phyloP scores from a whole-genome alignment of 1,140 invertebrate species.

The Drosophila auraria region DNA sequence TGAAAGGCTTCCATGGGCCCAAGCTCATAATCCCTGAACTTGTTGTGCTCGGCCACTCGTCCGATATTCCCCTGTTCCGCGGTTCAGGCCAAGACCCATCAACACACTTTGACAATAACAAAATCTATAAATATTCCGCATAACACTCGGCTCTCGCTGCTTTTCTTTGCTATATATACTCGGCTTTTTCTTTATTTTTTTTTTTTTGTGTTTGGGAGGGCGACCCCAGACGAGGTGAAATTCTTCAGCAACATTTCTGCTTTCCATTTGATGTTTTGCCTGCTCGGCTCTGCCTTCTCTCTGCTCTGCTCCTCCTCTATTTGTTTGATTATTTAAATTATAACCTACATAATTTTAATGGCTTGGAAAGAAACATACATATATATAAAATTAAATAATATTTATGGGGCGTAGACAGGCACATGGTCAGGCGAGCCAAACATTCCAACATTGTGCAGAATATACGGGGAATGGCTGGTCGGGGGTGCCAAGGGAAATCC shows the following conservation, averaged over 20 bases:
- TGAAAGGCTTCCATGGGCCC: slow-evolving; percentile 27
- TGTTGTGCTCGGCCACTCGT: slow-evolving; percentile 30
- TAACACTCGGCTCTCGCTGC: slow-evolving; percentile 29
- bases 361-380: slow-evolving; percentile 73
- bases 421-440: slow-evolving; percentile 70
- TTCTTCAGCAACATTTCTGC: slow-evolving; percentile 67
- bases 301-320: slow-evolving; percentile 18
- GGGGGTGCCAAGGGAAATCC: slow-evolving; percentile 14
- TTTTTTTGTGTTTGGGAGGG: slow-evolving; percentile 37
- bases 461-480: slow-evolving; percentile 14
- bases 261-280: slow-evolving; percentile 64
- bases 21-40: slow-evolving; percentile 50
- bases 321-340: slow-evolving; percentile 76
- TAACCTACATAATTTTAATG: slow-evolving; percentile 82
- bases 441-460: slow-evolving; percentile 38
- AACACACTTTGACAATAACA: slow-evolving; percentile 65
- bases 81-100: slow-evolving; percentile 22
- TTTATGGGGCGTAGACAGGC: slow-evolving; percentile 79
- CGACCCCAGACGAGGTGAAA: slow-evolving; percentile 79
- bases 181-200: slow-evolving; percentile 16
- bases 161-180: slow-evolving; percentile 17
- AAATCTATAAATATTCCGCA: slow-evolving; percentile 73
- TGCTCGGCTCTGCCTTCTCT: neutral
- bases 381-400: slow-evolving; percentile 82
- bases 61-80: neutral